Base-by-base conservation (phyloP, 2,113 vertebrate genomes). In the Holacanthus passer region DNA sequence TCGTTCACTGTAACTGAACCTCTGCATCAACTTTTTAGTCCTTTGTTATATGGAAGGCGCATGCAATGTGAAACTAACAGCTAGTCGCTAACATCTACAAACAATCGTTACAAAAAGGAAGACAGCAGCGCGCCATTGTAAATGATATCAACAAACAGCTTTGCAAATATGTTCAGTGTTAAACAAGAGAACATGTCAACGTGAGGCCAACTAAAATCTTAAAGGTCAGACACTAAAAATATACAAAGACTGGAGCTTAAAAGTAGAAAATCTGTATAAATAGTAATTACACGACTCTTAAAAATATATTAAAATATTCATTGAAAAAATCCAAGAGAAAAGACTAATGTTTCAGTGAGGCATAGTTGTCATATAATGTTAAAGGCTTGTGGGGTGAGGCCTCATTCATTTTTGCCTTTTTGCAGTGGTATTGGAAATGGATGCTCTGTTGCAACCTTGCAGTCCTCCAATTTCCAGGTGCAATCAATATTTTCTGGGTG, bases 221-320 rank as follows among this genome's bases (percentile, higher is more conserved):
- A 41, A 77, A 63, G 69, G 69, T 62, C 59, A 1, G 12, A 73
- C 47, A 24, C 74, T 55, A 56, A 79, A 77, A 80, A 82, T 4
- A 80, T 60, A 73, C 65, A 73, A 58, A 84, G 35, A 87, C 72
- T 77, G 63, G 47, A 88, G 84, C 81, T 88, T 77, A 73, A 79
- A 90, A 85, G 78, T 93, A 92, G 85, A 92, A 94, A 92, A 93
- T 92, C 67, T 88, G 70, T 94, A 95, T 94, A 95, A 95, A 95
- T 95, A 95, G 75, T 81, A 73, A 81, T 89, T 78, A 79, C 45
- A 89, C 82, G 88, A 88, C 71, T 68, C 53, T 80, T 82, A 91
- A 89, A 93, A 93, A 94, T 88, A 91, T 88, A 90, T 84, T 88
- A 85, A 87, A 88, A 92, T 85, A 91, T 63, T 86, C 27, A 72